Evolutionary conservation across 1,140 invertebrate species (phyloP).

Genomic region (Pogonomyrmex barbatus): DNA sequence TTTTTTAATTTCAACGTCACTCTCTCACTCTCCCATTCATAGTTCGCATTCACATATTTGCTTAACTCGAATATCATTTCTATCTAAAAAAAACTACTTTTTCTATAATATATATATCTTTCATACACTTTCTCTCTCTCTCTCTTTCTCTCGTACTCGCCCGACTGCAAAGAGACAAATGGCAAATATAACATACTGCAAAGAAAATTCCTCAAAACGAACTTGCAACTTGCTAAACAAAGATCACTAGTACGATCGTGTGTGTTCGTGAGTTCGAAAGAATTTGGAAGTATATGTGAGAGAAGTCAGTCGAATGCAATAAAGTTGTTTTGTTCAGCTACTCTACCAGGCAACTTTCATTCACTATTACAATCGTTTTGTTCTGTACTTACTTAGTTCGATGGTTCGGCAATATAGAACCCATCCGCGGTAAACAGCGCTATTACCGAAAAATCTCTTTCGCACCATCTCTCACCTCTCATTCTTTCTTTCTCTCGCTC

Average conservation of each 20-base stretch:
- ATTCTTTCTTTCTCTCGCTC: conserved; percentile 12
- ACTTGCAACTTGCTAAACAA: conserved; percentile 68
- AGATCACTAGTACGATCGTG: conserved; percentile 63
- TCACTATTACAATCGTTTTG: conserved; percentile 79
- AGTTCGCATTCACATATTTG: conserved; percentile 9
- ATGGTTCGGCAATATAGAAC: conserved; percentile 66
- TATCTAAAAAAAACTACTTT: conserved; percentile 5
- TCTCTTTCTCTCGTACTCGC: conserved; percentile 9
- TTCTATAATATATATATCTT: neutral
- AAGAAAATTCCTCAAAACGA: conserved; percentile 50
- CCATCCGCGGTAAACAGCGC: conserved; percentile 68
- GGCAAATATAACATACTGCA: conserved; percentile 45
- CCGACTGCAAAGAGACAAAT: conserved; percentile 65
- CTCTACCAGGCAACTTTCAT: conserved; percentile 80
- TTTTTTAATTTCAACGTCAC: neutral
- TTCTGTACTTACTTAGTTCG: conserved; percentile 76
- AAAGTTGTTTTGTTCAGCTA: conserved; percentile 75
- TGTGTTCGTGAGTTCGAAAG: conserved; percentile 57
- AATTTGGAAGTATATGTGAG: conserved; percentile 62
- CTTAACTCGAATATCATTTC: neutral
- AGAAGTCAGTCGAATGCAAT: conserved; percentile 69
- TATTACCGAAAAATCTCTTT: conserved; percentile 54
- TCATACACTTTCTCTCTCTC: neutral
- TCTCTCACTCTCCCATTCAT: conserved; percentile 12
- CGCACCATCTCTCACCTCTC: conserved; percentile 20